These are phyloP conservation scores for Holothuria leucospilota DNA, from an alignment of 53 echinoderm and acorn worm genomes.

Conservation along the genomic window DNA sequence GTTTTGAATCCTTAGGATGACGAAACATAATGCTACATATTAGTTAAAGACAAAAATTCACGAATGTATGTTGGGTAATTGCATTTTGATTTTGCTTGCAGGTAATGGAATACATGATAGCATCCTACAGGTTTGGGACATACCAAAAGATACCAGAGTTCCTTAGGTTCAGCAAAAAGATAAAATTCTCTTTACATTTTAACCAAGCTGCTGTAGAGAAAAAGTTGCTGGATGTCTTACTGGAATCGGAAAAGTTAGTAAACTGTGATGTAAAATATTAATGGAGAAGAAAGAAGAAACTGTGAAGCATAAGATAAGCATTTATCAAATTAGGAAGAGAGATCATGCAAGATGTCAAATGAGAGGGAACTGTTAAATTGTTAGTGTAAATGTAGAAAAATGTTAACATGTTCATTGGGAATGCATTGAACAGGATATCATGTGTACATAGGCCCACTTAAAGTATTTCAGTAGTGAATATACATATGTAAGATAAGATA, in stretches of 20 bases:
- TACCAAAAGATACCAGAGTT: slow-evolving; percentile 99
- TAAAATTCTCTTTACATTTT: slow-evolving; percentile 87
- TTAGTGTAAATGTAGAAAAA: too few relatives aligned
- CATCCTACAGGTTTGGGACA: slow-evolving; percentile 95
- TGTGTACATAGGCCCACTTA: too few relatives aligned
- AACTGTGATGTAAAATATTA: background rate
- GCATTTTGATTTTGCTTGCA: background rate
- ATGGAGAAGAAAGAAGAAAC: too few relatives aligned
- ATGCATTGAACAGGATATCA: too few relatives aligned
- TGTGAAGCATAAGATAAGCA: too few relatives aligned
- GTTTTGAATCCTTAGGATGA: background rate
- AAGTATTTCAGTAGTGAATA: too few relatives aligned
- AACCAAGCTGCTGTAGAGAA: slow-evolving; percentile 81
- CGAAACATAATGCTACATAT: background rate
- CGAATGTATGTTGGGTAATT: background rate
- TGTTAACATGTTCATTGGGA: too few relatives aligned
- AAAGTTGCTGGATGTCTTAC: slow-evolving; percentile 83
- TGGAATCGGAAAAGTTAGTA: slow-evolving; percentile 85
- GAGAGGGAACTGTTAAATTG: too few relatives aligned
- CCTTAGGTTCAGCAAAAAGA: slow-evolving; percentile 76
- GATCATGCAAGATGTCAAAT: too few relatives aligned
- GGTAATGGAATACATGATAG: slow-evolving; percentile 97
- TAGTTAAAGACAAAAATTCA: background rate
- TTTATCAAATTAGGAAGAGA: too few relatives aligned
- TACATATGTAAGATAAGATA: too few relatives aligned